Conservation (phyloP, 92 coral and sea anemone species). For the Siderastrea radians region DNA sequence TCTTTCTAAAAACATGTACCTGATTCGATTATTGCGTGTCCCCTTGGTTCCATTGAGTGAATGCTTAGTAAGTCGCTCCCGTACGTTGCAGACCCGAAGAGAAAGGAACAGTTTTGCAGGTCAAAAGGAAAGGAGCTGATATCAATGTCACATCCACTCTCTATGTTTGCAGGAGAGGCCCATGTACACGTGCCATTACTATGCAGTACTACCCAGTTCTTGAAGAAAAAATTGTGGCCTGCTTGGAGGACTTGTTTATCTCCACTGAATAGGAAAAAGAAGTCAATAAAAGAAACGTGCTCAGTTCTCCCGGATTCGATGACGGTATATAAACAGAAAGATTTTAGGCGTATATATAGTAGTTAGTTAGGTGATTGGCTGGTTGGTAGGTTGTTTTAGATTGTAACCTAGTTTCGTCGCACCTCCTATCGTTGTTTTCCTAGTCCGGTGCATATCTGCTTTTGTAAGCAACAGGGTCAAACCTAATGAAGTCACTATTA, state of each 20-base stretch:
- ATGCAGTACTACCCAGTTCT: conserved; percentile 64
- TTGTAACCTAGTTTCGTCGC: too few relatives aligned
- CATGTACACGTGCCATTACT: conserved; percentile 61
- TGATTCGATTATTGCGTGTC: neutral
- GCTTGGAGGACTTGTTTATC: conserved; percentile 42
- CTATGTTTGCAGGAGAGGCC: conserved; percentile 47
- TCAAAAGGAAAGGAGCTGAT: conserved; percentile 61
- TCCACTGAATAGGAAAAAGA: conserved; percentile 8
- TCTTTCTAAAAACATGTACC: neutral
- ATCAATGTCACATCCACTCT: conserved; percentile 53
- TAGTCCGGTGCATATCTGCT: too few relatives aligned
- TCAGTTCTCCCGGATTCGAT: too few relatives aligned
- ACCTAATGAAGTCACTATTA: too few relatives aligned
- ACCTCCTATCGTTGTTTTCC: too few relatives aligned
- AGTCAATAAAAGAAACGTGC: too few relatives aligned
- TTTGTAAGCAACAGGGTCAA: too few relatives aligned
- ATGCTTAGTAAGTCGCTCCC: conserved; percentile 44
- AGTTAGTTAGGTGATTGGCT: too few relatives aligned
- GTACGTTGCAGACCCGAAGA: conserved; percentile 59
- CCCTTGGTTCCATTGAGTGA: neutral
- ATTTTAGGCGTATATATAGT: too few relatives aligned
- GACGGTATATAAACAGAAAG: too few relatives aligned
- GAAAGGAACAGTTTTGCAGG: conserved; percentile 38
- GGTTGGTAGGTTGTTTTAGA: too few relatives aligned
- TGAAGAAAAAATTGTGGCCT: conserved; percentile 30